Evolutionary conservation across 2,888 invertebrate species (phyloP), one percentile per base, ranked within the genome.

Genomic region (Tetrapedia diversipes): DNA sequence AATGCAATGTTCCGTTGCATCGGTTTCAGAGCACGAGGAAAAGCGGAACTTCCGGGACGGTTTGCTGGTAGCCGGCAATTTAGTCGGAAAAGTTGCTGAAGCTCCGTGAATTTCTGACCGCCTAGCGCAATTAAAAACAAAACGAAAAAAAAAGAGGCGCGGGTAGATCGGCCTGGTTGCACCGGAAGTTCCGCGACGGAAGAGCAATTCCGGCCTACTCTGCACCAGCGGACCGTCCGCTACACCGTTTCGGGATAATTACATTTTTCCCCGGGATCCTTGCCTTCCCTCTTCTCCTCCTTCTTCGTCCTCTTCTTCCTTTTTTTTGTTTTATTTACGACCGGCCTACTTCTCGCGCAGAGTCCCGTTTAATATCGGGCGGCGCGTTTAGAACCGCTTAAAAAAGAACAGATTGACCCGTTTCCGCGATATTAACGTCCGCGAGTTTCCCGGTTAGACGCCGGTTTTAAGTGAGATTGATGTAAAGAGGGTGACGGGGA

Each of bases 41-140:
- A 59, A 37, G 47, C 14, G 7, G 43, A n/a, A 27, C 8, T 56
- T 60, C 4, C 29, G 16, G 53, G 22, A 39, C 8, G 14, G 60
- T 59, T n/a, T n/a, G 57, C 70, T 47, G 47, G 39, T 24, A 24
- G 39, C 24, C 49, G 39, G 51, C 64, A 80, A 77, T 82, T n/a
- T 80, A 73, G 77, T 77, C 75, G 77, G 77, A 49, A 74, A 82
- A 81, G 64, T 74, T 77, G 57, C 64, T n/a, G 47, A 41, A 65
- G 60, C 57, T 29, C 60, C 19, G 45, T 59, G 54, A 72, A 74
- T 80, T 77, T 64, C 64, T 51, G 53, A 49, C n/a, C 37, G 59
- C 37, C 11, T n/a, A 45, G 41, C 45, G 63, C 63, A 69, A 77
- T 81, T 67, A 67, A 67, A 64, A 73, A 68, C n/a, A n/a, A n/a